Conservation (phyloP, 2,888 invertebrate genomes). For the Deilephila elpenor region DNA sequence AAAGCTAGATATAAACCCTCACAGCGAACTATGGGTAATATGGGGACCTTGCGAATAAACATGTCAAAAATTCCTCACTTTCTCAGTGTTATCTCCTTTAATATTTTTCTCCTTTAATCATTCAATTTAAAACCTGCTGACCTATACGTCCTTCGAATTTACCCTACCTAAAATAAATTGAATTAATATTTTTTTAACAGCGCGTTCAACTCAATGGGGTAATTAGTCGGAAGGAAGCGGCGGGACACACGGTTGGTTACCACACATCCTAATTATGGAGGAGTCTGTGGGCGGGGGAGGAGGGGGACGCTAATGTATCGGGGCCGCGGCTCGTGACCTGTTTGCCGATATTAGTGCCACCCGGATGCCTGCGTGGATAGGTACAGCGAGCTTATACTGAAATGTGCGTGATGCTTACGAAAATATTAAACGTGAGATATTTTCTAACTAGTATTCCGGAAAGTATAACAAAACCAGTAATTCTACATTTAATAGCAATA, state of each 20-base stretch:
- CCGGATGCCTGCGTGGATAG: conserved; percentile 37
- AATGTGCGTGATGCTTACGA: background rate
- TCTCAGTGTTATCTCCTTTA: too few species aligned
- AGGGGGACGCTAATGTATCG: conserved; percentile 41
- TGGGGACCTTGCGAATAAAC: too few species aligned
- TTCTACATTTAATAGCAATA: too few species aligned
- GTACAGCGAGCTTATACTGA: conserved; percentile 16
- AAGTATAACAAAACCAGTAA: too few species aligned
- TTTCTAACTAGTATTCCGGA: too few species aligned
- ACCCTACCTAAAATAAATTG: too few species aligned
- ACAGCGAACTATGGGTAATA: too few species aligned
- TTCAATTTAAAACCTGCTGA: too few species aligned
- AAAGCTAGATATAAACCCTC: too few species aligned
- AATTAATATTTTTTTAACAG: conserved; percentile 2
- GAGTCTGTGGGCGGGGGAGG: background rate
- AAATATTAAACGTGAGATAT: background rate
- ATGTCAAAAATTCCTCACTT: too few species aligned
- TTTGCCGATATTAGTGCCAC: conserved; percentile 45
- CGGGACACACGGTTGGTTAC: conserved; percentile 30
- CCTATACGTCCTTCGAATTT: too few species aligned
- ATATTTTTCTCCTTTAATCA: too few species aligned
- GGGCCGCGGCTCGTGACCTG: conserved; percentile 45
- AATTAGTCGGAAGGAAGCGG: conserved; percentile 33
- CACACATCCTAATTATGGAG: conserved; percentile 41
- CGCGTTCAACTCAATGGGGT: background rate